These are phyloP conservation scores for Toxotes lorentzi DNA, from an alignment of 2,797 vertebrate species.

Conservation along the genomic window DNA sequence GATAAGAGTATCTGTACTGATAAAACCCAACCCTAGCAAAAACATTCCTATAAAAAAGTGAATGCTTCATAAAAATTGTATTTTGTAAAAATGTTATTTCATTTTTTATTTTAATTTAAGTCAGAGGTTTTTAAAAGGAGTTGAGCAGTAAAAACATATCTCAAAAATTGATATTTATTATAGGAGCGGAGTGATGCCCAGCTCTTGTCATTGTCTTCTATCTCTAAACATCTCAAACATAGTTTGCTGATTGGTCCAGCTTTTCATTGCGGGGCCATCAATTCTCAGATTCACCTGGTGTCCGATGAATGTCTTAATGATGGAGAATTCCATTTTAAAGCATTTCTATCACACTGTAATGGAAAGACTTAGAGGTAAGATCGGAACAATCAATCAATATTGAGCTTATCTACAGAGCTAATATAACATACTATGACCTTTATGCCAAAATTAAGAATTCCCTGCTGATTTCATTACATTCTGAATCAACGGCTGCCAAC, in stretches of 20 bases:
- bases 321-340: slow-evolving; percentile 8
- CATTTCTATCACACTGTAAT: background rate
- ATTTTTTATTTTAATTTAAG: too few relatives aligned
- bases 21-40: background rate
- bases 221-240: too few relatives aligned
- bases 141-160: background rate
- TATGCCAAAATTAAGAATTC: slow-evolving; percentile 12
- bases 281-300: background rate
- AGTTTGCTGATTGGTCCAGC: background rate
- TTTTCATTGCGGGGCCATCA: background rate
- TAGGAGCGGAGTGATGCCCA: background rate
- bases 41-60: background rate
- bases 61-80: background rate
- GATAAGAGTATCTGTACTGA: slow-evolving; percentile 17
- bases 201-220: background rate
- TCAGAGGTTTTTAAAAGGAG: background rate
- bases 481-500: slow-evolving; percentile 19
- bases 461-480: slow-evolving; percentile 29
- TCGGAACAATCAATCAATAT: slow-evolving; percentile 12
- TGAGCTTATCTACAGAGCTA: background rate
- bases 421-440: background rate
- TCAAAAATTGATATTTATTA: background rate
- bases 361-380: background rate
- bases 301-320: background rate
- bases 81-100: background rate